Base-by-base conservation (phyloP, 1,140 invertebrate genomes). In the Zaprionus kolodkinae region DNA sequence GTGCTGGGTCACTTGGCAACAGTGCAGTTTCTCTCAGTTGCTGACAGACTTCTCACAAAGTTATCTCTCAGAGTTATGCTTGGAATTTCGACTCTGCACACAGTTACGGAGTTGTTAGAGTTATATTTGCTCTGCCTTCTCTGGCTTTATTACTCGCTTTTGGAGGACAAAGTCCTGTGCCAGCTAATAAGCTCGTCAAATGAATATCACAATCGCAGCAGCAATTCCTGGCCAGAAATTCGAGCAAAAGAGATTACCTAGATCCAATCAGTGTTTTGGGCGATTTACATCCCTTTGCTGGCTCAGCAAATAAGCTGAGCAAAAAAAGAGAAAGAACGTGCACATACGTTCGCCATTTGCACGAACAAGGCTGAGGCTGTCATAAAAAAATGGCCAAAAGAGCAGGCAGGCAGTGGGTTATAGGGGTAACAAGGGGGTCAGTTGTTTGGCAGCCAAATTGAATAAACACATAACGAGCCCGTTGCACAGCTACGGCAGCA, bases 381-480 rank as follows among this genome's bases (percentile, higher is more conserved):
- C 69, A 76, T 81, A 89, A 81, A 88, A 70, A 63, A 35, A 35
- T 71, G 27, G 36, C 33, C 27, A 30, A 63, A 50, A 40, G 36
- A 72, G 48, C 25, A 67, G 27, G 25, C 38, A 64, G 65, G 48
- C 40, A n/a, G n/a, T n/a, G n/a, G n/a, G n/a, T n/a, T n/a, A n/a
- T n/a, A n/a, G n/a, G 3, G 3, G 33, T 13, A 15, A n/a, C 6
- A 13, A 15, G 40, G 40, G 40, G 40, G 40, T 43, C 40, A 43
- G 40, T 13, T 43, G 21, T 21, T 43, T 43, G 40, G 40, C n/a
- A 45, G n/a, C 66, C 78, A 89, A 89, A 89, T 89, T 89, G 85
- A 89, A 89, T 89, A 89, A 89, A 81, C 78, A 89, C 81, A 90
- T 89, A 89, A 89, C 85, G 85, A 89, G 85, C 76, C 72, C 72